A percentile compares a stretch with the other conserved stretches of the same genome.
Conservation (phyloP, 2,113 vertebrate species). For the Rhynchopsitta pachyrhyncha region DNA sequence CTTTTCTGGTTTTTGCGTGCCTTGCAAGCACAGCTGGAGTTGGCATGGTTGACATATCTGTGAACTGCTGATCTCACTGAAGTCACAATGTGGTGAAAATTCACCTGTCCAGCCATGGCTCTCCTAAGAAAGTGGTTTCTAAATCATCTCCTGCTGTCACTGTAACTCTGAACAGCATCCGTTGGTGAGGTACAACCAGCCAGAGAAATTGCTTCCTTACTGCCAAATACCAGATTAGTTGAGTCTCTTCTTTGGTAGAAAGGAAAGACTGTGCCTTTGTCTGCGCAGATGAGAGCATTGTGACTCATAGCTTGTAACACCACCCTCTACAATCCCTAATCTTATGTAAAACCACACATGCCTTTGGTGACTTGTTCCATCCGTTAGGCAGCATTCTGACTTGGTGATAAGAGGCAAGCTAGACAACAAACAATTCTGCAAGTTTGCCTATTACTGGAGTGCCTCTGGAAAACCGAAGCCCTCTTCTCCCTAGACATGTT, state of each 20-base stretch:
- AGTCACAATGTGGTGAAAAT: background rate
- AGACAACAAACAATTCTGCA: background rate
- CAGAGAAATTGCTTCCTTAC: background rate
- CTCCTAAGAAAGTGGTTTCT: background rate
- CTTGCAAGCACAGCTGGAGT: background rate
- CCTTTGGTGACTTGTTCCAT: background rate
- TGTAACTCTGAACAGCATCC: background rate
- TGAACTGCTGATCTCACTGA: background rate
- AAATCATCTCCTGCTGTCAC: background rate
- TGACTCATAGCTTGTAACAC: background rate
- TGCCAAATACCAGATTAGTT: background rate
- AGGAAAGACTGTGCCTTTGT: background rate
- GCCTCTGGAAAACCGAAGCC: background rate
- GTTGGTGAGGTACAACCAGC: background rate
- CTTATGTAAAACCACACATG: background rate
- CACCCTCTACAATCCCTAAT: background rate
- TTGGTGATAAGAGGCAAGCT: background rate
- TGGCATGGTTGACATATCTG: background rate
- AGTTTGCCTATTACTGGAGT: background rate
- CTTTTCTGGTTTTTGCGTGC: background rate
- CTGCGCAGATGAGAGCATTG: background rate
- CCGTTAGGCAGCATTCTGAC: background rate
- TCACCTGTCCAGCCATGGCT: background rate
- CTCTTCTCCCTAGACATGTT: background rate
- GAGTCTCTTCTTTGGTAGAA: background rate